Base-by-base conservation (phyloP, 2,113 vertebrate species). In the Dipodomys ordii region DNA sequence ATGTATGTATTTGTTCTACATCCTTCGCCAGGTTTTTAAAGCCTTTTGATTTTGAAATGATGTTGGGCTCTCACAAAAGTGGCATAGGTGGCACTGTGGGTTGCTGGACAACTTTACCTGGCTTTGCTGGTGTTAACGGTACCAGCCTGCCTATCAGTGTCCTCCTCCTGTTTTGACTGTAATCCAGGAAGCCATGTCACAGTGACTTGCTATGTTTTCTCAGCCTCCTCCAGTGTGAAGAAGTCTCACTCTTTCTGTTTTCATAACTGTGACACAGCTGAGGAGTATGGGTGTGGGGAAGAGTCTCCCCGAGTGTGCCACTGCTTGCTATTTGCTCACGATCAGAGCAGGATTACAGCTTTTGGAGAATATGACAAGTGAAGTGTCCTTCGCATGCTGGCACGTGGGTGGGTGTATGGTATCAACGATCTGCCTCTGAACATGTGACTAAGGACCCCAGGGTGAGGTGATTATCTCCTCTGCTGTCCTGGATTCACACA, bases 101-200 rank as follows among this genome's bases (percentile, higher is more conserved):
- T 73, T 83, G n/a, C 25, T 60, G 22, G 1, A 7, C 0, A n/a
- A 9, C 16, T 65, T 35, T 12, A 8, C 44, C 60, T 27, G 5
- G 57, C 18, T 9, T 53, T 13, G 46, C 30, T 6, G 1, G 8
- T 0, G 10, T 20, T 22, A 20, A 3, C 3, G 39, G 39, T 0
- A 12, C 35, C 16, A 27, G 69, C 3, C 35, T 82, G 62, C 12
- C 53, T 20, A 32, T 68, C 30, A 8, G 46, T 0, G 35, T 7
- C 25, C 4, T 76, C 53, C 39, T 71, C 76, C 65, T 39, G 46
- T 32, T 39, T 62, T 4, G 62, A 32, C 13, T 23, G 44, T 39
- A 57, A 28, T 6, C 30, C 87, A 32, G 22, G 18, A 35, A 28
- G 19, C 35, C 81, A 4, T 0, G 19, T 6, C 13, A 4, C 80